Base-by-base conservation (phyloP, 2,888 invertebrate species). In the Rhingia rostrata region DNA sequence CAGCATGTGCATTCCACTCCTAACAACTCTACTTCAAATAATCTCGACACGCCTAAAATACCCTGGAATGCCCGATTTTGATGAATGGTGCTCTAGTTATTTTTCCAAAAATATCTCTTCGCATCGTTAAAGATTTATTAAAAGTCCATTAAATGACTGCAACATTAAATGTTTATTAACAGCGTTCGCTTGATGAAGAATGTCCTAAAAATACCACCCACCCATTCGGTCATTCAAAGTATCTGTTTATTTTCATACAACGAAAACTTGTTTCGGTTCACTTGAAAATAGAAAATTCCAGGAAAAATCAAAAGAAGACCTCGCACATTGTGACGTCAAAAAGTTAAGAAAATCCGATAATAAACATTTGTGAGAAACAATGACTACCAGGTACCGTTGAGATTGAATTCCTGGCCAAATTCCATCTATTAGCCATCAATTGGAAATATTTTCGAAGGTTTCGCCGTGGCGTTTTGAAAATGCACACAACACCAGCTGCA, bases 231-330 rank as follows among this genome's bases (percentile, higher is more conserved):
- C 47, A 64, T 77, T 72, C 49, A 53, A 75, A 60, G 82, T 78
- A 78, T 83, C 78, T 83, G 82, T 78, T 83, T 83, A 83, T 83
- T 83, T 83, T 79, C 78, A 73, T 67, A 64, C 54, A 33, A 45
- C 4, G 22, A 73, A 78, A 78, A 22, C 22, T 54, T 73, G 45
- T 66, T 77, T 70, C 61, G 37, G n/a, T 78, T 66, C 66, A 66
- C 49, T 73, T 61, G 54, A 72, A 69, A 82, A 70, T 51, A 64
- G 63, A 67, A 64, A 56, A 63, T 69, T 81, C 63, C 75, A 56
- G 47, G 12, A 22, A 61, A 63, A 78, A 43, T 61, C 12, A 51
- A 64, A 63, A 67, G 54, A 61, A 58, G 12, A 49, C 56, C 43
- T 72, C 72, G 49, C 49, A 41, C 51, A 14, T 14, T 14, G 30